Conservation (phyloP, 2,113 vertebrate genomes). For the Sardina pilchardus region DNA sequence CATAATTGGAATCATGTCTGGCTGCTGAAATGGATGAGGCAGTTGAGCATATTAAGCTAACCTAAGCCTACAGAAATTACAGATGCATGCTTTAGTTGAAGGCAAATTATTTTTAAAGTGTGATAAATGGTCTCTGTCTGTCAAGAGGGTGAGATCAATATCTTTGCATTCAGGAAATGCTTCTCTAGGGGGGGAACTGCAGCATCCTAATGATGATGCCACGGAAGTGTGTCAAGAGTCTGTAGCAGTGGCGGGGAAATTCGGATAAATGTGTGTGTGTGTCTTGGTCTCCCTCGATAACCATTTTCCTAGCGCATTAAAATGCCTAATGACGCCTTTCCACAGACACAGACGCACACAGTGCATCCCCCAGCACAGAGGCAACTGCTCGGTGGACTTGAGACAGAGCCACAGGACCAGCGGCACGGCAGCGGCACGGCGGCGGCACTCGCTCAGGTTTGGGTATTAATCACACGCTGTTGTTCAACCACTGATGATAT, state of each 20-base stretch:
- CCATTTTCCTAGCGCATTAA: background rate
- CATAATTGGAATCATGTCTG: slow-evolving; percentile 63
- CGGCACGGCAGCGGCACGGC: no score
- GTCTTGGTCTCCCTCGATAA: slow-evolving; percentile 3
- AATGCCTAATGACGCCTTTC: background rate
- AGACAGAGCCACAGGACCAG: background rate
- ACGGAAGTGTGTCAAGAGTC: slow-evolving; percentile 12
- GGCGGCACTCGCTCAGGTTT: background rate
- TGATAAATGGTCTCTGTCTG: slow-evolving; percentile 66
- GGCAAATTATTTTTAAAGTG: slow-evolving; percentile 68
- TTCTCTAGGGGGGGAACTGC: slow-evolving; percentile 40
- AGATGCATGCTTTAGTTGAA: slow-evolving; percentile 56
- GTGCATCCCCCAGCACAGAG: background rate
- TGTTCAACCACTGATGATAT: background rate
- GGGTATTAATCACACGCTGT: background rate
- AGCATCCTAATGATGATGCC: slow-evolving; percentile 32
- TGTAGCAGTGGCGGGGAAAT: background rate
- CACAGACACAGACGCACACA: background rate
- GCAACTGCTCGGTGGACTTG: no score
- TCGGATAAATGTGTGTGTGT: slow-evolving; percentile 4
- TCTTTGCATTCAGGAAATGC: slow-evolving; percentile 52
- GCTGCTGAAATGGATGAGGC: slow-evolving; percentile 55
- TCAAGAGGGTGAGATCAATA: slow-evolving; percentile 31
- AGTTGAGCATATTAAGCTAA: slow-evolving; percentile 52
- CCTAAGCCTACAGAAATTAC: slow-evolving; percentile 62